Percentiles rank a stretch among this genome's conserved stretches.
Evolutionary conservation across 2,888 invertebrate genomes (phyloP).

Genomic region (Micoletzkya japonica): DNA sequence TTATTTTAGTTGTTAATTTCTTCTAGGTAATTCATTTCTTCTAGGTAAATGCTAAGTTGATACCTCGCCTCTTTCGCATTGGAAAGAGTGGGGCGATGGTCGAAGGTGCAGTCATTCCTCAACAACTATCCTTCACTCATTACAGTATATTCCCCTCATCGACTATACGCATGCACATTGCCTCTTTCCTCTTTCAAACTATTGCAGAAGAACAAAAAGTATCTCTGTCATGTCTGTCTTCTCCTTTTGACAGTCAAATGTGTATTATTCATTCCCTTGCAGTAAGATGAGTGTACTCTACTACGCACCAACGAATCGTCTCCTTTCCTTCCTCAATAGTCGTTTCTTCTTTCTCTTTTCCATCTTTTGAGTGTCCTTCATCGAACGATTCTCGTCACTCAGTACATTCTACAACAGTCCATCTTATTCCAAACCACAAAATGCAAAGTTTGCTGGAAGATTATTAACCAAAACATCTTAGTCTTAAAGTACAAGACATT

Average conservation of each 20-base stretch:
- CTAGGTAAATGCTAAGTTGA: not conserved
- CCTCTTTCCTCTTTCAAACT: not conserved
- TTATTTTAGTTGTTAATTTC: too few species aligned
- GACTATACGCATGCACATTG: not conserved
- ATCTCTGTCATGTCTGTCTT: too few species aligned
- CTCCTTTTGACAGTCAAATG: too few species aligned
- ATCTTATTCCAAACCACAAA: too few species aligned
- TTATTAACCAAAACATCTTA: too few species aligned
- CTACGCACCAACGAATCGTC: constrained; percentile 11
- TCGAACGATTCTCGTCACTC: too few species aligned
- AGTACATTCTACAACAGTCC: too few species aligned
- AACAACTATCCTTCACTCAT: not conserved
- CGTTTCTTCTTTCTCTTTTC: constrained; percentile 16
- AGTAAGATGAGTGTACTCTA: too few species aligned
- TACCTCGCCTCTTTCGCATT: constrained; percentile 19
- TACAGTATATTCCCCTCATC: not conserved
- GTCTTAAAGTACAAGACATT: too few species aligned
- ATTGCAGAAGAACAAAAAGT: not conserved
- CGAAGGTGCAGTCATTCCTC: constrained; percentile 7
- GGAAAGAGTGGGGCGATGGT: constrained; percentile 23
- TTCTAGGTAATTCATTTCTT: not conserved
- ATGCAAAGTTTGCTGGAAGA: too few species aligned
- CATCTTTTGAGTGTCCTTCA: too few species aligned
- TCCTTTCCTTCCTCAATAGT: constrained; percentile 16
- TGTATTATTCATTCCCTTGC: too few species aligned